Percentiles rank a stretch among this genome's conserved stretches.
phyloP scores from a whole-genome alignment of 2,888 invertebrate species.

The Monoplex corrugatus region DNA sequence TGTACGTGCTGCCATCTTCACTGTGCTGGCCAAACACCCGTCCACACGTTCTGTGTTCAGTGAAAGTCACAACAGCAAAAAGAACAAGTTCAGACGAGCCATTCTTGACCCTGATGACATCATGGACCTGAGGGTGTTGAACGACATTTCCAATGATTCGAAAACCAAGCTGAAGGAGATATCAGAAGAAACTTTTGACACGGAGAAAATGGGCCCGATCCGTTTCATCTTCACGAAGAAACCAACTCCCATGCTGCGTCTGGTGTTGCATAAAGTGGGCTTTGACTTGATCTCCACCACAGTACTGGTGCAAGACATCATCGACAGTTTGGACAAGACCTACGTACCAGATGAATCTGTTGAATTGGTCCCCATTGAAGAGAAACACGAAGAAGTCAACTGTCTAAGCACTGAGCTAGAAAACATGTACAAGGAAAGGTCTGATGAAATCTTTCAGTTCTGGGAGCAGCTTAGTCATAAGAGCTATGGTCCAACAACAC shows the following conservation, averaged over 20 bases:
- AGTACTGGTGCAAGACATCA: constrained; percentile 51
- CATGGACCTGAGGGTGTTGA: constrained; percentile 47
- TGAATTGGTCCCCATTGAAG: background rate
- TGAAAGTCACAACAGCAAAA: constrained; percentile 30
- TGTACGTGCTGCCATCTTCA: constrained; percentile 46
- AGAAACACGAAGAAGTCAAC: constrained; percentile 38
- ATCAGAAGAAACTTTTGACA: constrained; percentile 51
- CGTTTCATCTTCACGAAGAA: constrained; percentile 53
- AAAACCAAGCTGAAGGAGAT: constrained; percentile 39
- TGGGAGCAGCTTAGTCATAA: constrained; percentile 48
- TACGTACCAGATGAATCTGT: background rate
- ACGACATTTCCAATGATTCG: background rate
- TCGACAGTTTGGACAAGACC: constrained; percentile 45
- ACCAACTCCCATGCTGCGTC: constrained; percentile 34
- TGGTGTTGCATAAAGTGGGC: constrained; percentile 53
- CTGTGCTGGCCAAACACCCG: constrained; percentile 47
- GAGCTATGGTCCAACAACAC: constrained; percentile 29
- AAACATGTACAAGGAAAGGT: constrained; percentile 48
- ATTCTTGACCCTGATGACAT: constrained; percentile 47
- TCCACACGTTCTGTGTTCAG: constrained; percentile 46
- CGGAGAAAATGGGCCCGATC: constrained; percentile 50
- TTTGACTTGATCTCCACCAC: constrained; percentile 50
- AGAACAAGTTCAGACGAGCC: constrained; percentile 41
- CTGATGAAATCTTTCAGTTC: constrained; percentile 49
- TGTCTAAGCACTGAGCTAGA: constrained; percentile 49